Base-by-base conservation (phyloP, 2,888 invertebrate genomes). In the Thymelicus lineola region DNA sequence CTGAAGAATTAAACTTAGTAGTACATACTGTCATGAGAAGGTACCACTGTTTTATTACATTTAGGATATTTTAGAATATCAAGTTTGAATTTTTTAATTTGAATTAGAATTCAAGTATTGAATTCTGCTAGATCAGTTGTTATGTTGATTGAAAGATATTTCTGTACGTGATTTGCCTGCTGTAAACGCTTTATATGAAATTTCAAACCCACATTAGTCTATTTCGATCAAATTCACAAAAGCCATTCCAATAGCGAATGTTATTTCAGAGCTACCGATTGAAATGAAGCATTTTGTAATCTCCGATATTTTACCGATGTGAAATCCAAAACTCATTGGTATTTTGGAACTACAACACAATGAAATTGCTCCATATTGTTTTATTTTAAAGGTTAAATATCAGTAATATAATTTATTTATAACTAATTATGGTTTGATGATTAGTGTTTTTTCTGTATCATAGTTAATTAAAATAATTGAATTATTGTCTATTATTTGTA, bases 101-200 rank as follows among this genome's bases (percentile, higher is more conserved):
- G n/a, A n/a, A n/a, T n/a, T n/a, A n/a, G n/a, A n/a, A n/a, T n/a
- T 42, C 10, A 0, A 12, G 42, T 10, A 42, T 42, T 12, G 12
- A 42, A 42, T 42, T 10, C 10, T 42, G 0, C 12, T 42, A 12
- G 42, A 42, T 42, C 38, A 17, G 36, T 73, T 81, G 83, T 85
- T 86, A 82, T 79, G 83, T 84, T 88, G 88, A 88, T 89, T 87
- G 88, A 89, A 86, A 85, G 86, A 80, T 84, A 84, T 86, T 87
- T 83, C 78, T 76, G 81, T 79, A 87, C 84, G 86, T 86, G 86
- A 79, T 73, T 70, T 65, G 73, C 55, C 68, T 72, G 68, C 66
- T 42, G 64, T 7, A 45, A 28, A n/a, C 7, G 60, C 28, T 61
- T 17, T 60, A 10, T 58, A 28, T 45, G 17, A 38, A 66, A 66